A percentile compares a stretch with the other conserved stretches of the same genome.
Evolutionary conservation across 2,113 vertebrate genomes (phyloP).

Genomic region (Cranoglanis bouderius): DNA sequence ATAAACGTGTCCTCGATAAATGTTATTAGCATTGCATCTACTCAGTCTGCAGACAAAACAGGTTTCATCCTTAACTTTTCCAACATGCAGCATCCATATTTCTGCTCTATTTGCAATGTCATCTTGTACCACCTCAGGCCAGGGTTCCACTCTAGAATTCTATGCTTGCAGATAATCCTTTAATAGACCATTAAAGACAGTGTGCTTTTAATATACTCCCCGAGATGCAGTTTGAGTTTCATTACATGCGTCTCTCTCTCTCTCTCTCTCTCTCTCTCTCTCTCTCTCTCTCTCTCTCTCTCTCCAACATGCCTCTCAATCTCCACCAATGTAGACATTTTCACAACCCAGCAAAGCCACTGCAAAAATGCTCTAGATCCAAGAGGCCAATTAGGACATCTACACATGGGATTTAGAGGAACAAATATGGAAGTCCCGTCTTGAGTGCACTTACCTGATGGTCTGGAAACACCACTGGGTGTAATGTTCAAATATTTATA

Average conservation of each 20-base stretch:
- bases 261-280: background rate
- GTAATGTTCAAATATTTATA: background rate
- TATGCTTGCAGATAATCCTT: conserved; percentile 34
- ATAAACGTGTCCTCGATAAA: background rate
- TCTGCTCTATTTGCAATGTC: background rate
- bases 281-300: background rate
- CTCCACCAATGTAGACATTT: background rate
- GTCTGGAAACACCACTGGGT: background rate
- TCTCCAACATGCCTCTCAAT: conserved; percentile 4
- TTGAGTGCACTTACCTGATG: background rate
- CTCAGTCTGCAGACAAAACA: background rate
- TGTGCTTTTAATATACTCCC: conserved; percentile 35
- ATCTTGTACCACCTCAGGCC: background rate
- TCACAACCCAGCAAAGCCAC: conserved; percentile 2
- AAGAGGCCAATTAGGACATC: background rate
- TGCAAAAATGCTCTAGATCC: conserved; percentile 1
- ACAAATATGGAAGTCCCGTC: background rate
- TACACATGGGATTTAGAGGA: background rate
- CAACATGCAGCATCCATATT: background rate
- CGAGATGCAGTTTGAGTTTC: conserved; percentile 1
- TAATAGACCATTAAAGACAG: conserved; percentile 28
- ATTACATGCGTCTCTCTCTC: background rate
- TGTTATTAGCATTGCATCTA: background rate
- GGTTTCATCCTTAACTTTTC: background rate
- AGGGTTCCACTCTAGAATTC: conserved; percentile 6